These are phyloP conservation scores for Pseudorectes ferrugineus DNA, from an alignment of 2,113 vertebrate genomes.

Conservation along the genomic window DNA sequence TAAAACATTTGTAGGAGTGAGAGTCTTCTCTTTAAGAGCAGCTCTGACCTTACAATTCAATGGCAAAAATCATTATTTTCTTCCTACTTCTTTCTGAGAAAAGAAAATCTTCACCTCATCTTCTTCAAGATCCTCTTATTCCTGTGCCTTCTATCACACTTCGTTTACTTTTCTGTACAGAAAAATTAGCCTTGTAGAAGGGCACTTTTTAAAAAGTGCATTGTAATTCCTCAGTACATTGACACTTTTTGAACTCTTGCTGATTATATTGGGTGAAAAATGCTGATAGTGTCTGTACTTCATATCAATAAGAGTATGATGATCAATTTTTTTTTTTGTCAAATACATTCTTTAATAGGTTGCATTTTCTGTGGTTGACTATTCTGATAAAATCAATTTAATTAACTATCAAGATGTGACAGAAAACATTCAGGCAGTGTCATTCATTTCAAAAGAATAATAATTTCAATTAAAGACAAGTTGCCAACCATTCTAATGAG, in stretches of 20 bases:
- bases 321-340: constrained; percentile 68
- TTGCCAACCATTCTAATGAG: constrained; percentile 66
- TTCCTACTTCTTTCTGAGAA: background rate
- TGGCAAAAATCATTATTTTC: background rate
- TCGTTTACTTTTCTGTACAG: background rate
- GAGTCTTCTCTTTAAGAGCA: background rate
- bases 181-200: background rate
- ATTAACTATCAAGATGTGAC: constrained; percentile 71
- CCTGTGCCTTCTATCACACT: background rate
- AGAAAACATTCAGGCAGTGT: constrained; percentile 60
- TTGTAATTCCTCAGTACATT: background rate
- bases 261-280: background rate
- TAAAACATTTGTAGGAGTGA: background rate
- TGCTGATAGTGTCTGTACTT: background rate
- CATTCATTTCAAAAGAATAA: constrained; percentile 71
- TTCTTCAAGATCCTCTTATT: background rate
- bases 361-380: constrained; percentile 62
- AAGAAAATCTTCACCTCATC: background rate
- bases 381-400: constrained; percentile 70
- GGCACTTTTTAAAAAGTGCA: background rate
- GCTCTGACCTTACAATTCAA: background rate
- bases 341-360: constrained; percentile 57
- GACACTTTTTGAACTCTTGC: background rate
- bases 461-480: constrained; percentile 70
- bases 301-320: constrained; percentile 42